Base-by-base conservation (phyloP, 2,888 invertebrate genomes). In the Clusia tigrina region DNA sequence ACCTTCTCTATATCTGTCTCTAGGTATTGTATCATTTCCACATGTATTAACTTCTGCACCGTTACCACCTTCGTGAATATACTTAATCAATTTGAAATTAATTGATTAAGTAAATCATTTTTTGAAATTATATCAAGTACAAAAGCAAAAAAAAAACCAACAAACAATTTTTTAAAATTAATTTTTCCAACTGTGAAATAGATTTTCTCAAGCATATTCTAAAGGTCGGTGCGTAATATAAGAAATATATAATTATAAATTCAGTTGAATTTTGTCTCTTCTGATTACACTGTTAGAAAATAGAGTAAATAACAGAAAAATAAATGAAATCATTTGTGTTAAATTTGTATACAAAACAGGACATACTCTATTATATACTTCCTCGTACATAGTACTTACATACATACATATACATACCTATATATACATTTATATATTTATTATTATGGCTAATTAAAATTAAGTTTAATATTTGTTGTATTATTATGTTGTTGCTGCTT, bases 151-250 rank as follows among this genome's bases (percentile, higher is more conserved):
- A 32, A 26, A 32, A 54, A 54, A 23, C 2, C 15, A 53, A 54
- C 18, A 6, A 6, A 25, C 25, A 9, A 32, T 9, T 32, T 12
- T 3, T 42, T 42, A n/a, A 42, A 42, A 42, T 42, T 3, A 6
- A 42, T 15, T 6, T 48, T 20, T 22, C 48, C 18, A 2, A 48
- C 22, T 48, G 48, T 20, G 60, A 69, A 76, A 80, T 80, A 81
- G 81, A 81, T 77, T 80, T 79, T 81, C 81, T 81, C 81, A 81
- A 81, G 82, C 81, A 82, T 81, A 82, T 81, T 79, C 76, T 73
- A 77, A 79, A 80, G 79, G 77, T 78, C 78, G 79, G 80, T 80
- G 80, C 79, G 73, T 73, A 73, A 63, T 67, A 56, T 67, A 70
- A n/a, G n/a, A n/a, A n/a, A n/a, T n/a, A n/a, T n/a, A n/a, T n/a